These are phyloP conservation scores for Desmodus rotundus DNA, from an alignment of 2,113 vertebrate genomes.

Conservation along the genomic window DNA sequence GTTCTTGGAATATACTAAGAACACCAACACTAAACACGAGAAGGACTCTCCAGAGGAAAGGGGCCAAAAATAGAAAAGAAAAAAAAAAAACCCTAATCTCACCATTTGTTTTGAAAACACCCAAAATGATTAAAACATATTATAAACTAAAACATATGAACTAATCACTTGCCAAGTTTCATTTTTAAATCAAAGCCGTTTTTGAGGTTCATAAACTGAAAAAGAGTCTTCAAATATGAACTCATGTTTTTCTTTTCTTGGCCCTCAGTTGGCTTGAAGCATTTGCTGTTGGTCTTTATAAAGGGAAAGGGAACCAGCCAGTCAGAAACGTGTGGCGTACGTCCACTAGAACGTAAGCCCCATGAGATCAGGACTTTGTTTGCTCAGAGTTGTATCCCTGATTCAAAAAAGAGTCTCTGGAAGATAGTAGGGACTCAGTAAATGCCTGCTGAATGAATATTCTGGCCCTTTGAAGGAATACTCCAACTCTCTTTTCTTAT, in stretches of 20 bases:
- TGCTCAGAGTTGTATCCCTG: not conserved
- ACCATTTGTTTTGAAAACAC: slow-evolving; percentile 85
- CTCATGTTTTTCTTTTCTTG: slow-evolving; percentile 53
- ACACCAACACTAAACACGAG: slow-evolving; percentile 62
- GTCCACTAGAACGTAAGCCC: not conserved
- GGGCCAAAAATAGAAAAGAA: slow-evolving; percentile 77
- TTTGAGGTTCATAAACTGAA: slow-evolving; percentile 78
- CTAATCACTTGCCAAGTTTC: slow-evolving; percentile 83
- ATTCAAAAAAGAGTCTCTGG: not conserved
- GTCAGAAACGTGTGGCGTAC: not conserved
- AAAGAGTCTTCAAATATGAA: slow-evolving; percentile 71
- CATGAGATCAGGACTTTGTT: not conserved
- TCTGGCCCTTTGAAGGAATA: not conserved
- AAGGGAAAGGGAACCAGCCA: not conserved
- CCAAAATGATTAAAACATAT: slow-evolving; percentile 82
- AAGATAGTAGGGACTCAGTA: not conserved
- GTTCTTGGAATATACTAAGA: slow-evolving; percentile 60
- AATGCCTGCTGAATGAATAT: not conserved
- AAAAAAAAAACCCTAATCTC: slow-evolving; percentile 69
- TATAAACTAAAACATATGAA: slow-evolving; percentile 84
- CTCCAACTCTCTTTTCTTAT: not conserved
- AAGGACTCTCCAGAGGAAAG: slow-evolving; percentile 73
- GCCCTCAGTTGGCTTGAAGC: slow-evolving; percentile 35
- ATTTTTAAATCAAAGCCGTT: slow-evolving; percentile 82
- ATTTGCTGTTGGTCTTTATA: not conserved